Conservation (phyloP, 1,140 invertebrate genomes). For the Ladona fulva region DNA sequence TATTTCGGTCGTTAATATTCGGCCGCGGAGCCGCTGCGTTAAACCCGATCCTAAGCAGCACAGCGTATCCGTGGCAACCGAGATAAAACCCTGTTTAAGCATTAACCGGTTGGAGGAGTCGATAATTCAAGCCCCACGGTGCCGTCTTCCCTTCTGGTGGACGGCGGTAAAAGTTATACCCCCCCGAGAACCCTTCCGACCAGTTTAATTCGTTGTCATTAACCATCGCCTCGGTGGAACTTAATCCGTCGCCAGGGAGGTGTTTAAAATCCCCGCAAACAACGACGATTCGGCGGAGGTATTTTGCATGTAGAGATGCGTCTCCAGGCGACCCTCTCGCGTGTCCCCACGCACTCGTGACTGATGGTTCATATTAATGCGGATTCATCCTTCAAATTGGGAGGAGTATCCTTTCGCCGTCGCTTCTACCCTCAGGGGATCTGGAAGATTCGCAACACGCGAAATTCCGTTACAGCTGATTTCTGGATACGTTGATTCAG, state of each 20-base stretch:
- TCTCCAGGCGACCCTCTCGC: neutral
- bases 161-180: neutral
- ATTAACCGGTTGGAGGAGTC: no score
- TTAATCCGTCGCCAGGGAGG: neutral
- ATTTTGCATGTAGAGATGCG: neutral
- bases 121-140: no score
- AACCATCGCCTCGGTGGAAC: neutral
- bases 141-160: no score
- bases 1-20: no score
- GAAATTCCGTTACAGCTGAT: no score
- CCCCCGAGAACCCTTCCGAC: neutral
- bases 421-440: neutral
- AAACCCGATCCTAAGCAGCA: no score
- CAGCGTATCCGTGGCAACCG: no score
- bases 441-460: no score
- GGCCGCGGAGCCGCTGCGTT: no score
- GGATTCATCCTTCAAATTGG: neutral
- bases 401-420: neutral
- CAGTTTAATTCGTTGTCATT: neutral
- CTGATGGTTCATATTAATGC: constrained; percentile 6
- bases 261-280: neutral
- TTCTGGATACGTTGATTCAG: no score
- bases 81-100: no score
- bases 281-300: neutral
- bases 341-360: neutral